Base-by-base conservation (phyloP, 2,888 invertebrate genomes). In the Gryllus longicercus region DNA sequence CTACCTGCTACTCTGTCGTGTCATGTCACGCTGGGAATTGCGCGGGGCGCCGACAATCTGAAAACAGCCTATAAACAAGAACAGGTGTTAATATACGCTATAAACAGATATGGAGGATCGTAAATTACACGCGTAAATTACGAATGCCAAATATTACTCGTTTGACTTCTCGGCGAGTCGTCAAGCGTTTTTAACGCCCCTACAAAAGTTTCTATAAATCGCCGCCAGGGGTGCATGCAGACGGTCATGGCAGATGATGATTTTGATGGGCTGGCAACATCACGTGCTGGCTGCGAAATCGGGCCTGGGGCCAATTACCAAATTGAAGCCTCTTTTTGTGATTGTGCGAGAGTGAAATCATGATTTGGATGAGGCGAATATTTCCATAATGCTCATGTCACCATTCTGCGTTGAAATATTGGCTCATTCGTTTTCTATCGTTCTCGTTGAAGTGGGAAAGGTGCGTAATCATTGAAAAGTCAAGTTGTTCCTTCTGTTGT, bases 1-100 rank as follows among this genome's bases (percentile, higher is more conserved):
- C 63, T 63, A 63, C 63, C 63, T 63, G 63, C 63, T 63, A 63
- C 63, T 63, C 63, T 63, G 63, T 63, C 63, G 63, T 63, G 63
- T 63, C 63, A 63, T 63, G 63, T 63, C 63, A 63, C 63, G 63
- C 16, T 16, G 63, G 63, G 63, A 63, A 63, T 63, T 63, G 63
- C 63, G 16, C 63, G 63, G n/a, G 12, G 16, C 14, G 63, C 63
- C 63, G 63, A 63, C 63, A 63, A 63, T 63, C 63, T 63, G 63
- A 63, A 63, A 63, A 63, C 63, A 63, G 63, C 63, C 63, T 63
- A 63, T 63, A 63, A 63, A 63, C 63, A 63, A 63, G 63, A 63
- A 63, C 63, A 63, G 63, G 63, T 63, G 63, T 63, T 63, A 63
- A 63, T 63, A 63, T 63, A 18, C 63, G 63, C 63, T 63, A 63